Conservation (phyloP, 2,797 vertebrate species). For the Anguilla pacifica region DNA sequence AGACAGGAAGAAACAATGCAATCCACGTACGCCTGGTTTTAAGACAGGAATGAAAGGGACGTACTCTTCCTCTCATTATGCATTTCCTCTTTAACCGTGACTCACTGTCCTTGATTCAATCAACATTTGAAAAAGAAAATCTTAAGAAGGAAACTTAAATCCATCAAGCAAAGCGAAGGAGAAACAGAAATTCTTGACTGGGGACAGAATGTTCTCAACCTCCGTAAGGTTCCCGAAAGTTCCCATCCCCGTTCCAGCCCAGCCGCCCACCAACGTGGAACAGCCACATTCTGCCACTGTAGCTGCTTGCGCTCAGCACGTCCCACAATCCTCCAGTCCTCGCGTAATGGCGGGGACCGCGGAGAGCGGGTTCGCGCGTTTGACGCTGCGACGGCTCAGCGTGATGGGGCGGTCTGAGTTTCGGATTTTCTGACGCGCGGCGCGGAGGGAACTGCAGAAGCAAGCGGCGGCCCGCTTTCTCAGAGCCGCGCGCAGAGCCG, state of each 20-base stretch:
- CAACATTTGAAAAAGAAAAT: neutral
- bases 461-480: neutral
- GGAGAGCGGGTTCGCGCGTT: neutral
- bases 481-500: neutral
- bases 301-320: neutral
- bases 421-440: neutral
- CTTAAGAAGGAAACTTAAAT: neutral
- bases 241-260: neutral
- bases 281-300: neutral
- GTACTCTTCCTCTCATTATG: neutral
- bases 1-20: too few species aligned
- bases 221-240: neutral
- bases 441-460: neutral
- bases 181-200: neutral
- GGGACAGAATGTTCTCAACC: neutral
- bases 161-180: neutral
- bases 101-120: neutral
- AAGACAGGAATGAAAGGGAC: neutral
- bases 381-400: neutral
- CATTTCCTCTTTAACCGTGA: neutral
- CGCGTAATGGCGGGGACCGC: neutral
- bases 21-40: neutral
- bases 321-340: neutral
- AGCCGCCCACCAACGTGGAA: neutral
- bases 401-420: neutral